Base-by-base conservation (phyloP, 2,797 vertebrate genomes). In the Sus cebifrons region DNA sequence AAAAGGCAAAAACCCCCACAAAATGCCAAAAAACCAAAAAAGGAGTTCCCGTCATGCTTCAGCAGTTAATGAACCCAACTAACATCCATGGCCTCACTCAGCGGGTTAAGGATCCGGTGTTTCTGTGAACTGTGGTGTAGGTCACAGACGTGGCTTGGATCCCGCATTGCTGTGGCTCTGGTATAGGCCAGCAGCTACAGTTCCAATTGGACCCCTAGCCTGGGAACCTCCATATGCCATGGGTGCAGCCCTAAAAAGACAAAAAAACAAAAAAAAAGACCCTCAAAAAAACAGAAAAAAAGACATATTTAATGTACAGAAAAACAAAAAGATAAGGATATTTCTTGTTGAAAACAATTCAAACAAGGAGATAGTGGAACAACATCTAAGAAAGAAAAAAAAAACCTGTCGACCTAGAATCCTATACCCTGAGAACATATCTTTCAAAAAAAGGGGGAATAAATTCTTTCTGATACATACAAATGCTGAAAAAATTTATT, bases 401-500 rank as follows among this genome's bases (percentile, higher is more conserved):
- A 27, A 13, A 49, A 49, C 44, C 62, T 91, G 27, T 62, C 10
- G 74, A 44, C 25, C 62, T 67, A 92, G 56, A 97, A 78, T 90
- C 94, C 70, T 82, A 62, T 32, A 74, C 20, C 40, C 21, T 83
- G 71, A 90, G 81, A 88, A 92, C 36, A 23, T 15, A 89, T 29
- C 6, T 95, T 95, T 89, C 25, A 60, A 77, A 92, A 95, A 95
- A 81, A 23, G 60, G 52, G 40, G 40, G 84, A 91, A 90, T 85
- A 65, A 89, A 71, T 78, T 49, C 9, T 95, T 91, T 96, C 77
- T 84, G 56, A 92, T 91, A 77, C 8, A 65, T 60, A 81, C n/a
- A 87, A 87, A 81, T 65, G 88, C n/a, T 92, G 71, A 94, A 90
- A 97, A 58, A 91, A 62, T 91, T 95, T 54, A 93, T 68, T 62